These are phyloP conservation scores for Podarcis muralis DNA, from an alignment of 2,113 vertebrate genomes.

Conservation along the genomic window DNA sequence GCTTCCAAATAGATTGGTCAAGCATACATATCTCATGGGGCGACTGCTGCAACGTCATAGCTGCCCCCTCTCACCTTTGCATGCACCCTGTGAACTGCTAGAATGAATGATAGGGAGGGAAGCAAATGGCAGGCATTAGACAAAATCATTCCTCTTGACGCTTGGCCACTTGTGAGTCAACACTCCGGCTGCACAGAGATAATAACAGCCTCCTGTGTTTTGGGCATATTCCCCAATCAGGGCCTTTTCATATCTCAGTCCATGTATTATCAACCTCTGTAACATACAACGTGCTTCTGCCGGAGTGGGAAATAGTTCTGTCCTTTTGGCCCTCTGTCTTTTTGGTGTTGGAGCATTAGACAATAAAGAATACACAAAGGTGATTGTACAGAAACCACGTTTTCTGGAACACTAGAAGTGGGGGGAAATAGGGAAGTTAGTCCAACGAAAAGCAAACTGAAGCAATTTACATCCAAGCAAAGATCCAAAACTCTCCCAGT, in stretches of 20 bases:
- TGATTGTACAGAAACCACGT: background rate
- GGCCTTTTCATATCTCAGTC: background rate
- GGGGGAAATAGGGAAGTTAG: too few relatives aligned
- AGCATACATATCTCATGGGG: background rate
- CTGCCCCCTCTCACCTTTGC: background rate
- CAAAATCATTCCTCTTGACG: background rate
- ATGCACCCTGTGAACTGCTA: background rate
- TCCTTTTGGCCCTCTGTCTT: background rate
- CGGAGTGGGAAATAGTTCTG: background rate
- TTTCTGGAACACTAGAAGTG: too few relatives aligned
- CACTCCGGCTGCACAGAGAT: background rate
- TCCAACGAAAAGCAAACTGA: too few relatives aligned
- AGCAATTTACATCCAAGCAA: too few relatives aligned
- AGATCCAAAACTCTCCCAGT: too few relatives aligned
- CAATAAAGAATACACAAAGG: background rate
- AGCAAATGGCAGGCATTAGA: background rate
- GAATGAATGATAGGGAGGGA: background rate
- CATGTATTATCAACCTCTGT: background rate
- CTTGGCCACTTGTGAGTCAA: background rate
- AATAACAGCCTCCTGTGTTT: background rate
- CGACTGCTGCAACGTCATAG: background rate
- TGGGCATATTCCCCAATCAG: background rate
- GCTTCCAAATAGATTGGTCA: background rate
- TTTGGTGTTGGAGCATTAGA: background rate
- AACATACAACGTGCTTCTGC: background rate